Evolutionary conservation across 2,888 invertebrate species (phyloP).

Genomic region (Trichogramma evanescens): DNA sequence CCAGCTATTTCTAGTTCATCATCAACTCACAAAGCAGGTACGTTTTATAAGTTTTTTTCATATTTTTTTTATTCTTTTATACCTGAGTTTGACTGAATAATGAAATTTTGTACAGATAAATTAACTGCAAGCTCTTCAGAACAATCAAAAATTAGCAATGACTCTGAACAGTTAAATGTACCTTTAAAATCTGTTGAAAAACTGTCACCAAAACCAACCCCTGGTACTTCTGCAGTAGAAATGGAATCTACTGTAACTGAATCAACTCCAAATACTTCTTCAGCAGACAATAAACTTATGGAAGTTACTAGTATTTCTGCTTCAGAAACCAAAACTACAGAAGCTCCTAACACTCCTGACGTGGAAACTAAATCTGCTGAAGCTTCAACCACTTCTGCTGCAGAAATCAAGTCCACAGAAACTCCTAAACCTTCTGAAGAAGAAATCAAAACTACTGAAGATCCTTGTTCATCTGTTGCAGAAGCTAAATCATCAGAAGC

Average conservation of each 20-base stretch:
- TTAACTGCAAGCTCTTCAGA: too few relatives aligned
- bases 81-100: too few relatives aligned
- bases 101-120: too few relatives aligned
- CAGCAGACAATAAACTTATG: not conserved
- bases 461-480: not conserved
- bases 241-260: too few relatives aligned
- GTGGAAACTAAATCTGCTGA: not conserved
- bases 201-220: too few relatives aligned
- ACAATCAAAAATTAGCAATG: too few relatives aligned
- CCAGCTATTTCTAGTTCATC: not conserved
- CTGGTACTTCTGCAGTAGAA: too few relatives aligned
- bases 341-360: not conserved
- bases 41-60: too few relatives aligned
- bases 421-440: not conserved
- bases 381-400: not conserved
- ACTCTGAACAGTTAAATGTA: too few relatives aligned
- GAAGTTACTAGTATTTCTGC: not conserved
- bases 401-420: not conserved
- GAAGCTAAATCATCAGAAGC: not conserved
- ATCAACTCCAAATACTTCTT: not conserved
- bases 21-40: too few relatives aligned
- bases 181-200: too few relatives aligned
- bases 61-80: too few relatives aligned
- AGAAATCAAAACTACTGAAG: constrained; percentile 8
- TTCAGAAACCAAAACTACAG: not conserved